These are phyloP conservation scores for Amitus sp. DNA, from an alignment of 2,888 invertebrate genomes.

Conservation along the genomic window DNA sequence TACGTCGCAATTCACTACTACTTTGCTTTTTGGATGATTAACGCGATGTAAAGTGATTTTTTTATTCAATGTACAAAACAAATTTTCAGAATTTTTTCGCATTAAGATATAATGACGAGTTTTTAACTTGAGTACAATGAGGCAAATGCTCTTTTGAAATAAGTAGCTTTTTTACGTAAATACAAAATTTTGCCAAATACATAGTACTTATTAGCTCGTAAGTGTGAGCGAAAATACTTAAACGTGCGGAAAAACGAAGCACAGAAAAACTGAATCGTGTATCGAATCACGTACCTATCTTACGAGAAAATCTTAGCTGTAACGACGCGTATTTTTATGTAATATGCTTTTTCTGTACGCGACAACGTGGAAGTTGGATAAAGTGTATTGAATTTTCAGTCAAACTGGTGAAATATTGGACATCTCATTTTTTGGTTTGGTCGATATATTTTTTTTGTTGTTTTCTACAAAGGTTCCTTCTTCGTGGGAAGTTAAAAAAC, in stretches of 20 bases:
- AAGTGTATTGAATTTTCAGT: conserved; percentile 38
- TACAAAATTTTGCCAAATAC: conserved; percentile 61
- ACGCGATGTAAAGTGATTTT: background rate
- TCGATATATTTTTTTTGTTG: too few relatives aligned
- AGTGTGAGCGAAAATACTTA: conserved; percentile 36
- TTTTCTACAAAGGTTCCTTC: too few relatives aligned
- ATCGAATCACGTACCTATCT: conserved; percentile 53
- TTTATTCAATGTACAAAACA: conserved; percentile 1
- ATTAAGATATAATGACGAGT: background rate
- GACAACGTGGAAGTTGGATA: conserved; percentile 47
- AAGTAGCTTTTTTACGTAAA: conserved; percentile 65
- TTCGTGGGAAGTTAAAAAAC: too few relatives aligned
- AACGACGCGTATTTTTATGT: conserved; percentile 65
- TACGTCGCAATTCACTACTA: conserved; percentile 13
- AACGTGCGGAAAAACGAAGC: too few relatives aligned
- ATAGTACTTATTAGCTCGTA: conserved; percentile 63
- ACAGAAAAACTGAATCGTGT: conserved; percentile 42
- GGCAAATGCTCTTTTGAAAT: conserved; percentile 52
- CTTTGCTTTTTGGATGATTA: background rate
- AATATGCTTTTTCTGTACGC: conserved; percentile 66
- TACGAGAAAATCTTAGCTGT: conserved; percentile 50
- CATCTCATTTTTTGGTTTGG: conserved; percentile 15
- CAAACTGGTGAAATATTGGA: background rate
- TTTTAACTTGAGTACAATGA: background rate
- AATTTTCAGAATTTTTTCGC: background rate